phyloP scores from a whole-genome alignment of 2,113 vertebrate genomes.

The Pseudolaguvia tuberculata region DNA sequence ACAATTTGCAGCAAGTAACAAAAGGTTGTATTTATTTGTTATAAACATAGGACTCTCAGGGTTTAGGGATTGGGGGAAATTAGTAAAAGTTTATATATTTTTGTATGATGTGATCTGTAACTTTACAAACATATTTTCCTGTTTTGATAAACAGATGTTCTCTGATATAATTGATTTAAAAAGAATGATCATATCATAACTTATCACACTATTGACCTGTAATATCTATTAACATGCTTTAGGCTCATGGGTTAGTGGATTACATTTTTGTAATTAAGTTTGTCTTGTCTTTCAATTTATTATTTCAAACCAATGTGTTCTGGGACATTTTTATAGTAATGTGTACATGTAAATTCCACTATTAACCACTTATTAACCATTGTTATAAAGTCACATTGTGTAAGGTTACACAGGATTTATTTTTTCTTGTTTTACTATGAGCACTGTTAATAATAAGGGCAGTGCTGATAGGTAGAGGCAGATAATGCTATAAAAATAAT shows the following conservation, averaged over 20 bases:
- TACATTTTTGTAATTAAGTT: too few species aligned
- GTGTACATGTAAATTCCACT: not conserved
- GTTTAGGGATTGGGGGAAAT: not conserved
- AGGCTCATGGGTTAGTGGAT: not conserved
- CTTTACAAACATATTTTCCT: not conserved
- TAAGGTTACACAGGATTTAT: not conserved
- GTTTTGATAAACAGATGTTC: not conserved
- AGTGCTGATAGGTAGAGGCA: constrained; percentile 64
- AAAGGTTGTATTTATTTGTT: not conserved
- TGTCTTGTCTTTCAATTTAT: not conserved
- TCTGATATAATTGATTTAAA: too few species aligned
- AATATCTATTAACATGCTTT: not conserved
- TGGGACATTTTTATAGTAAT: not conserved
- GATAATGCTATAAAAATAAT: constrained; percentile 60
- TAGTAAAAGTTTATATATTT: not conserved
- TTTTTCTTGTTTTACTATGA: not conserved
- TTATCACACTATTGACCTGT: not conserved
- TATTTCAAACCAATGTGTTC: not conserved
- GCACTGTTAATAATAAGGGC: constrained; percentile 8
- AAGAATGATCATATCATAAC: too few species aligned
- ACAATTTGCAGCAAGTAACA: not conserved
- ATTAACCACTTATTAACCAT: too few species aligned
- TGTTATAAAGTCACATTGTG: constrained; percentile 15
- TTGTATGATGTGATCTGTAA: not conserved
- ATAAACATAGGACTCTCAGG: not conserved